Conservation (phyloP, 2,113 vertebrate genomes). For the Ginglymostoma cirratum region DNA sequence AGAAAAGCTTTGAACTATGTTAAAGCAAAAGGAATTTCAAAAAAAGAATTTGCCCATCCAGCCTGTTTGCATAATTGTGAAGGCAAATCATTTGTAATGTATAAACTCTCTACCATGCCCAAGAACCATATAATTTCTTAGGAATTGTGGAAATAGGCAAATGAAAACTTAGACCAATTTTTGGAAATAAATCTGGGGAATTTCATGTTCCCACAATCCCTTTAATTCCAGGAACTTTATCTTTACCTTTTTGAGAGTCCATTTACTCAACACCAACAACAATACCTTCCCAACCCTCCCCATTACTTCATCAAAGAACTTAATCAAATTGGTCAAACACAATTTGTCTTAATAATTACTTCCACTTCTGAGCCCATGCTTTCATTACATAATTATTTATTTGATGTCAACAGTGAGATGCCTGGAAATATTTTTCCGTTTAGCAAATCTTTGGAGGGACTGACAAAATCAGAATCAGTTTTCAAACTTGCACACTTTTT, state of each 20-base stretch:
- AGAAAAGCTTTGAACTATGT: neutral
- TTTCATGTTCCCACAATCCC: neutral
- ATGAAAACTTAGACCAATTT: too few species aligned
- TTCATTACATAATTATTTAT: neutral
- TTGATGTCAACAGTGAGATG: neutral
- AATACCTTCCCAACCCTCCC: neutral
- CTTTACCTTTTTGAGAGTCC: neutral
- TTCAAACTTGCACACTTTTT: neutral
- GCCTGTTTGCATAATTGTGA: neutral
- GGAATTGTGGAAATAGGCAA: too few species aligned
- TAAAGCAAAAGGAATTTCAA: neutral
- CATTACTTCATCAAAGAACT: neutral
- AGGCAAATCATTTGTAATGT: too few species aligned
- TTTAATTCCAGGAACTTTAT: neutral
- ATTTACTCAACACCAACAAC: neutral
- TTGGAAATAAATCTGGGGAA: too few species aligned
- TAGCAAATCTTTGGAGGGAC: neutral
- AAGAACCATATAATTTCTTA: too few species aligned
- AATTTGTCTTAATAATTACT: neutral
- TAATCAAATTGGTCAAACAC: neutral
- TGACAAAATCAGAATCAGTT: neutral
- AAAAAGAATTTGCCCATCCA: neutral
- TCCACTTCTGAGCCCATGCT: neutral
- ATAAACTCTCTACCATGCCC: too few species aligned
- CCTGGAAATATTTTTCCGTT: neutral